These are phyloP conservation scores for Turdus rufiventris DNA, from an alignment of 2,113 vertebrate species.

Conservation along the genomic window DNA sequence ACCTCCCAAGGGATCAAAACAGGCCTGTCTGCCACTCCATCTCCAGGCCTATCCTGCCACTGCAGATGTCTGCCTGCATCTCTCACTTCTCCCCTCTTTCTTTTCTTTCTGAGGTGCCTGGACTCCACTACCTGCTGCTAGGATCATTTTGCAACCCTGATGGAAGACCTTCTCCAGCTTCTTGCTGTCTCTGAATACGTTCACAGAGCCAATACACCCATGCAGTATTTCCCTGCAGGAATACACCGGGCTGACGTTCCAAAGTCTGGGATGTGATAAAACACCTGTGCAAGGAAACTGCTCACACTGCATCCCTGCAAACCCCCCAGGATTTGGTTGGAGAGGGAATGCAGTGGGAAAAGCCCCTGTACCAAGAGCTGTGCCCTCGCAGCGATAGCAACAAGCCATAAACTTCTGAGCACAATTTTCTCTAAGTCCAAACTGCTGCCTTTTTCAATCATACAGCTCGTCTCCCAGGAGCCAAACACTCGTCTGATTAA, in stretches of 20 bases:
- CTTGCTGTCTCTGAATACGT: background rate
- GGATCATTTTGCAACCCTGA: background rate
- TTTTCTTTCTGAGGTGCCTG: background rate
- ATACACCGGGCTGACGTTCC: fast-evolving
- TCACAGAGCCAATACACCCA: fast-evolving
- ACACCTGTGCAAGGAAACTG: background rate
- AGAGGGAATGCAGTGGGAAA: fast-evolving
- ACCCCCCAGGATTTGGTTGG: fast-evolving
- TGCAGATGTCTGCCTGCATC: background rate
- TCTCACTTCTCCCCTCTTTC: background rate
- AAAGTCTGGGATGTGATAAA: background rate
- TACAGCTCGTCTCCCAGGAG: background rate
- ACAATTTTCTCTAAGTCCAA: background rate
- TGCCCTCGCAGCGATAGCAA: fast-evolving
- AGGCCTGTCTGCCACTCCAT: background rate
- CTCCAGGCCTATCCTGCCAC: background rate
- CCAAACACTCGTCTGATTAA: background rate
- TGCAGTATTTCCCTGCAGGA: background rate
- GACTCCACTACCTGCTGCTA: fast-evolving
- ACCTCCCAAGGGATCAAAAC: background rate
- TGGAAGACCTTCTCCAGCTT: background rate
- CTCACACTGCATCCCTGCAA: background rate
- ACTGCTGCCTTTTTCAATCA: background rate
- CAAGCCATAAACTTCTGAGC: background rate
- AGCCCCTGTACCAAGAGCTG: background rate